Percentiles rank a stretch among this genome's conserved stretches.
phyloP scores from a whole-genome alignment of 2,113 vertebrate genomes.

The Caracal caracal region DNA sequence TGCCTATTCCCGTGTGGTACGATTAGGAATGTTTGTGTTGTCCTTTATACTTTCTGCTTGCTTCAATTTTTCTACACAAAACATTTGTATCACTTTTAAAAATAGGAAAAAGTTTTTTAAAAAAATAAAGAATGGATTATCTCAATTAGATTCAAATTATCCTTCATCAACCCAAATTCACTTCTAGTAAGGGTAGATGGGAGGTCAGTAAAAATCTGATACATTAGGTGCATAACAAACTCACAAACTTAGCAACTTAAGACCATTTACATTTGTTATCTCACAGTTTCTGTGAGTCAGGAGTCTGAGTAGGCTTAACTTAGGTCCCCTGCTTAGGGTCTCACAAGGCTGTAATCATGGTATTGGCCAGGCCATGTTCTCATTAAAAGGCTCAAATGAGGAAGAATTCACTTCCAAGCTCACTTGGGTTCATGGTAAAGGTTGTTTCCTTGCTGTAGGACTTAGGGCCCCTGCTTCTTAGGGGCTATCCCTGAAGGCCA shows the following conservation, averaged over 20 bases:
- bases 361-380: background rate
- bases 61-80: slow-evolving; percentile 39
- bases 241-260: background rate
- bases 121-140: slow-evolving; percentile 13
- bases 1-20: background rate
- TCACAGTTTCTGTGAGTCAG: background rate
- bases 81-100: slow-evolving; percentile 31
- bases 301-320: background rate
- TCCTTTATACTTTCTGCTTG: slow-evolving; percentile 20
- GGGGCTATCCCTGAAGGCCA: background rate
- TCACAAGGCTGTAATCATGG: background rate
- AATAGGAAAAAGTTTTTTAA: background rate
- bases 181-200: background rate
- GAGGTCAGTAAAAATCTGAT: background rate
- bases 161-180: slow-evolving; percentile 38
- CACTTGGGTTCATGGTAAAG: background rate
- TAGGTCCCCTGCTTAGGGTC: background rate
- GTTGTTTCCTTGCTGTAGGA: background rate
- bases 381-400: background rate
- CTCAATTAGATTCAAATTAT: background rate
- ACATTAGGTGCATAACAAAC: background rate
- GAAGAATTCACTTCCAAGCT: background rate
- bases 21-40: background rate
- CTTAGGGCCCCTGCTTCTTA: background rate
- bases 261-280: background rate